Base-by-base conservation (phyloP, 2,888 invertebrate genomes). In the Rhingia rostrata region DNA sequence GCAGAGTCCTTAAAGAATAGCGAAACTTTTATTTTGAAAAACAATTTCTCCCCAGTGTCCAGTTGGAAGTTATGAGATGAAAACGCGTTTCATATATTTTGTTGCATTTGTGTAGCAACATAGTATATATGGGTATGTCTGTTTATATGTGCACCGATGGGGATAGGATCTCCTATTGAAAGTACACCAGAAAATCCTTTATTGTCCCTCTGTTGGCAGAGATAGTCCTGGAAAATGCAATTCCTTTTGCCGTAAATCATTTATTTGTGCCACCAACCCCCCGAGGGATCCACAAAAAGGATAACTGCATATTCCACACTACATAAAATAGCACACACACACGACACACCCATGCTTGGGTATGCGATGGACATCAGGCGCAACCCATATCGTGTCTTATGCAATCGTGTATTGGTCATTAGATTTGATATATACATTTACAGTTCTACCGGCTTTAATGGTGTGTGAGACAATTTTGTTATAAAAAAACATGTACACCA, bases 361-460 rank as follows among this genome's bases (percentile, higher is more conserved):
- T 41, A 4, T 9, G 10, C 9, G 10, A 30, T 35, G 43, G 43
- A 22, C 49, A 45, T 12, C 43, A 60, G 43, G 66, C 41, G 10
- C 4, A 14, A 10, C 73, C 64, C 73, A 64, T 64, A 41, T 64
- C 47, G 47, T 64, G 63, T 64, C 73, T 56, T 47, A 41, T 74
- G 64, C 73, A 74, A 47, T 74, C 39, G 64, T 64, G 73, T 58
- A 33, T 41, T 14, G 64, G 56, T 64, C 73, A 74, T 49, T 74
- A 73, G 63, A 45, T 37, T 53, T 73, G 73, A 63, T 54, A 54
- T 54, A 72, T 30, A 10, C 22, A 22, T 22, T 43, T 37, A 45
- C 61, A 63, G 37, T 54, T 54, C 30, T 61, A 45, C 54, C 14
- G 22, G 32, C 45, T 37, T 54, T 73, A 73, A 73, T 73, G 73